phyloP scores from a whole-genome alignment of 30 jellyfish, hydroid and myxozoan species.

The Rhopilema esculentum region DNA sequence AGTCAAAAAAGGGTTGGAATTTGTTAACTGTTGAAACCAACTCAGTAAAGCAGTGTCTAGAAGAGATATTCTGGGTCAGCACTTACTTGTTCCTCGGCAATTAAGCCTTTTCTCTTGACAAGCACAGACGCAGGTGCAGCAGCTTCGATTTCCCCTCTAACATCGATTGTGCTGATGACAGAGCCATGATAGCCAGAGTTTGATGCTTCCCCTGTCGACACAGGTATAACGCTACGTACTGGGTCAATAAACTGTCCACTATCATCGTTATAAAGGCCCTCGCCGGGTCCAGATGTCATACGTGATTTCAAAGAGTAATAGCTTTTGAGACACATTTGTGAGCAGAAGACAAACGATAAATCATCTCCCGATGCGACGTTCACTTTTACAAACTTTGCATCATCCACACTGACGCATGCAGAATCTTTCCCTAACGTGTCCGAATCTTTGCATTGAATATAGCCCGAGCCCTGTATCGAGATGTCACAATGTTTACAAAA shows the following conservation, averaged over 20 bases:
- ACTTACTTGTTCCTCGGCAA: background rate
- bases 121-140: constrained; percentile 35
- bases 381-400: constrained; percentile 10
- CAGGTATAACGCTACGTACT: constrained; percentile 76
- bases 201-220: constrained; percentile 77
- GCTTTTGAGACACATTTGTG: constrained; percentile 69
- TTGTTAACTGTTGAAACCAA: too few species aligned
- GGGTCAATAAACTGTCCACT: constrained; percentile 78
- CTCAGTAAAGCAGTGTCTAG: too few species aligned
- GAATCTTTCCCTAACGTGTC: background rate
- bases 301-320: constrained; percentile 39
- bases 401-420: constrained; percentile 9
- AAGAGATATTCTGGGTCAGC: too few species aligned
- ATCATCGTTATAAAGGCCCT: constrained; percentile 35
- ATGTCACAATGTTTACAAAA: constrained; percentile 81
- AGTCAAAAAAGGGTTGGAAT: too few species aligned
- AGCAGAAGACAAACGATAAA: constrained; percentile 61
- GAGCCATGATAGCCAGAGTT: constrained; percentile 3
- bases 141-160: constrained; percentile 79
- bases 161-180: constrained; percentile 36
- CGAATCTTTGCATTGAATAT: constrained; percentile 40
- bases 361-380: constrained; percentile 38
- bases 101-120: constrained; percentile 30
- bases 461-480: constrained; percentile 63
- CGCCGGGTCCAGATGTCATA: background rate